Conservation (phyloP, 2,888 invertebrate species). For the Caenorhabditis afra region DNA sequence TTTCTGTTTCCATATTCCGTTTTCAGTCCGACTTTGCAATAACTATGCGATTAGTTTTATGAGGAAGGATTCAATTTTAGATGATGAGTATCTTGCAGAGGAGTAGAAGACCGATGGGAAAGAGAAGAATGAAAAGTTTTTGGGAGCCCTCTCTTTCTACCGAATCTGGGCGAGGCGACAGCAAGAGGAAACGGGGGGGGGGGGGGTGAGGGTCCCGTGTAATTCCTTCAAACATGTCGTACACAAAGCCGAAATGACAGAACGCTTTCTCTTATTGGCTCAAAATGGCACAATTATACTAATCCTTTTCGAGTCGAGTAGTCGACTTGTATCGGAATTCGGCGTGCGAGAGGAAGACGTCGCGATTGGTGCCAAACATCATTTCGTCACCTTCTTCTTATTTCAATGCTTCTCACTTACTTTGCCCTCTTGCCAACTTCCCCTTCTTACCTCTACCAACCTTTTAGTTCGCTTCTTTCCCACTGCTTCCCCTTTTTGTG, state of each 20-base stretch:
- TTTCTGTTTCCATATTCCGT: conserved; percentile 18
- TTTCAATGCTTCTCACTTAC: conserved; percentile 7
- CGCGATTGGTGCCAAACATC: conserved; percentile 24
- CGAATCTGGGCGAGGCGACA: no score
- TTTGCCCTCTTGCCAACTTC: not conserved
- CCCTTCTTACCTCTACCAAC: not conserved
- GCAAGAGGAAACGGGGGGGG: conserved; percentile 16
- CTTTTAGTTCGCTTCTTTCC: not conserved
- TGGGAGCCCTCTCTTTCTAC: no score
- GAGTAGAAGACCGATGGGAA: conserved; percentile 23
- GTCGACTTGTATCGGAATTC: conserved; percentile 45
- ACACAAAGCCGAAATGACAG: conserved; percentile 62
- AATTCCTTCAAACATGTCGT: conserved; percentile 60
- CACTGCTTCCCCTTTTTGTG: no score
- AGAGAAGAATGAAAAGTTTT: conserved; percentile 6
- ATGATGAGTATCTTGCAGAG: conserved; percentile 27
- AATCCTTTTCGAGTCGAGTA: conserved; percentile 57
- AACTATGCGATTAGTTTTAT: conserved; percentile 43
- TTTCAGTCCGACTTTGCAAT: conserved; percentile 18
- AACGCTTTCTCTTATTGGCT: conserved; percentile 62
- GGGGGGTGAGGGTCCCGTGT: no score
- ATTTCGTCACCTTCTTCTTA: conserved; percentile 41
- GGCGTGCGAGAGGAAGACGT: not conserved
- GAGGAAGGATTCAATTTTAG: conserved; percentile 45
- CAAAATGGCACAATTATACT: conserved; percentile 63